Base-by-base conservation (phyloP, 2,113 vertebrate genomes). In the Zapornia atra region DNA sequence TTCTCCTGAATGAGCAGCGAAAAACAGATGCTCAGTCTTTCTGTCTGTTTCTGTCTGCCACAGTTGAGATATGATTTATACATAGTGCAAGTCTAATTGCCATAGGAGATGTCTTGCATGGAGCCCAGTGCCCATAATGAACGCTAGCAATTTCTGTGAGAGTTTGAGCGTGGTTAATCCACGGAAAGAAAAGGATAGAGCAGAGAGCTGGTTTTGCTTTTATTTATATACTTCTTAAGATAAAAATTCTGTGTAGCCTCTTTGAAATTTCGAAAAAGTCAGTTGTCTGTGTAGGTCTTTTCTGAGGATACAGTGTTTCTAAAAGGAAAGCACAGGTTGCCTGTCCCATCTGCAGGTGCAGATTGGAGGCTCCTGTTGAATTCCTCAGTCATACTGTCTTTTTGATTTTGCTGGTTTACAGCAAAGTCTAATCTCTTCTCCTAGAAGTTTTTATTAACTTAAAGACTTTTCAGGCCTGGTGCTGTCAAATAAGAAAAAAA, bases 341-440 rank as follows among this genome's bases (percentile, higher is more conserved):
- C 75, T 36, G 26, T 56, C 24, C 17, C 9, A 1, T n/a, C 76
- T 69, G 16, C 50, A 19, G 38, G 22, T 84, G 59, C 17, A 53
- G 18, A 10, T 38, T 31, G 63, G 51, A 92, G 46, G 29, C 56
- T 88, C 15, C 42, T 28, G 7, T 79, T 88, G 57, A 64, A 56
- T 91, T 89, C 31, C 54, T 80, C 51, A 36, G n/a, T 83, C 22
- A 5, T 60, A 21, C 44, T 22, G 54, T 34, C 63, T 60, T 88
- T 73, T 70, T 72, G 69, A 78, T 90, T 81, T 85, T 88, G 51
- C 46, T 86, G 48, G 24, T 77, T 93, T 91, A 69, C 29, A 88
- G 82, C 46, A 46, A 94, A 95, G 40, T 75, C 79, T 77, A 64
- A 76, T 93, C 76, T 90, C 28, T 82, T 88, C n/a, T 82, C 33